Evolutionary conservation across 2,888 invertebrate species (phyloP).

Genomic region (Physocephala rufipes): DNA sequence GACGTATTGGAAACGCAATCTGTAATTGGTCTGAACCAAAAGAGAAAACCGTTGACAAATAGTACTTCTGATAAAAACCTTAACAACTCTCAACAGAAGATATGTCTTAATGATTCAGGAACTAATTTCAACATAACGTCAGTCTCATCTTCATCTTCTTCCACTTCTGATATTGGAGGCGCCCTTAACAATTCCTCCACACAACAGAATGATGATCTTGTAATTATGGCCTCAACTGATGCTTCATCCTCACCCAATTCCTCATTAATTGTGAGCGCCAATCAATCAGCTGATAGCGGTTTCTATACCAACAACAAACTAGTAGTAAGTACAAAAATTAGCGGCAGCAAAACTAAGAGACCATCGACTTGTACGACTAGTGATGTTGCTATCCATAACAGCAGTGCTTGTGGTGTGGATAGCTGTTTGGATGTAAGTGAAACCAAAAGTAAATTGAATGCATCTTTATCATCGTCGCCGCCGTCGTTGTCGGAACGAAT

Average conservation of each 20-base stretch:
- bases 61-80: conserved; percentile 32
- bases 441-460: conserved; percentile 25
- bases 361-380: neutral
- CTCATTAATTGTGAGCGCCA: conserved; percentile 48
- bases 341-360: conserved; percentile 21
- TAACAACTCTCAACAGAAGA: conserved; percentile 30
- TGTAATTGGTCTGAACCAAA: neutral
- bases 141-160: conserved; percentile 32
- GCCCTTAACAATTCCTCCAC: conserved; percentile 52
- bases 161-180: conserved; percentile 48
- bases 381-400: neutral
- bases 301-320: conserved; percentile 47
- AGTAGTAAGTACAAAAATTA: conserved; percentile 22
- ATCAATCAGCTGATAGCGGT: conserved; percentile 60
- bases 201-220: conserved; percentile 48
- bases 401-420: too few species aligned
- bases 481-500: conserved; percentile 20
- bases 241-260: conserved; percentile 58
- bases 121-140: conserved; percentile 45
- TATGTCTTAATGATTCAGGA: conserved; percentile 57
- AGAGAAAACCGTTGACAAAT: neutral
- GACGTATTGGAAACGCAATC: too few species aligned
- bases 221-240: conserved; percentile 51
- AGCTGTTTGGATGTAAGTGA: neutral
- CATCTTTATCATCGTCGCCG: neutral